Conservation (phyloP, 2,113 vertebrate genomes). For the Gymnocephalus cernua region DNA sequence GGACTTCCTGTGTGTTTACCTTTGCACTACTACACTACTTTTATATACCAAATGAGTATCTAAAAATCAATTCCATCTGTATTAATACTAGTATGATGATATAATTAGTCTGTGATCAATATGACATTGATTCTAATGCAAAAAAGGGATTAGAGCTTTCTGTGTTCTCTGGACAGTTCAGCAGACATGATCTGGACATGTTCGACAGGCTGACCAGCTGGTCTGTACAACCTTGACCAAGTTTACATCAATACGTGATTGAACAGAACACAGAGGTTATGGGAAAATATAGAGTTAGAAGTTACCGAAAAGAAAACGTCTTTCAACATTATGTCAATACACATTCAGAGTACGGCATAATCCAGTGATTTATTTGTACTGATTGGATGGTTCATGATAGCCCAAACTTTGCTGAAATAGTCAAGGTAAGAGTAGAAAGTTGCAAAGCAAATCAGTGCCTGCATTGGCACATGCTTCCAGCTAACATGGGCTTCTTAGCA, state of each 20-base stretch:
- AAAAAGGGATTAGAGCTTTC: constrained; percentile 77
- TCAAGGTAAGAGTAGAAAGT: background rate
- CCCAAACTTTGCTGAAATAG: background rate
- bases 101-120: constrained; percentile 80
- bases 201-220: constrained; percentile 74
- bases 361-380: background rate
- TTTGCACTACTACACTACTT: background rate
- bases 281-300: constrained; percentile 73
- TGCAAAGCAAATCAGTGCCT: background rate
- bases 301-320: constrained; percentile 49
- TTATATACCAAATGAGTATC: constrained; percentile 49
- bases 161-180: constrained; percentile 63
- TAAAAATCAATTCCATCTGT: constrained; percentile 66
- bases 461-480: background rate
- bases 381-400: background rate
- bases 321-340: constrained; percentile 42
- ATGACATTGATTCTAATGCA: constrained; percentile 73
- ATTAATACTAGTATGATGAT: constrained; percentile 77
- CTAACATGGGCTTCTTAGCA: background rate
- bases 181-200: constrained; percentile 71
- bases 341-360: constrained; percentile 29
- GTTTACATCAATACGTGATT: constrained; percentile 76
- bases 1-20: constrained; percentile 35
- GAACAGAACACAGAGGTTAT: constrained; percentile 79
- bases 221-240: constrained; percentile 78